phyloP scores from a whole-genome alignment of 2,113 vertebrate species.

The Takifugu bimaculatus region DNA sequence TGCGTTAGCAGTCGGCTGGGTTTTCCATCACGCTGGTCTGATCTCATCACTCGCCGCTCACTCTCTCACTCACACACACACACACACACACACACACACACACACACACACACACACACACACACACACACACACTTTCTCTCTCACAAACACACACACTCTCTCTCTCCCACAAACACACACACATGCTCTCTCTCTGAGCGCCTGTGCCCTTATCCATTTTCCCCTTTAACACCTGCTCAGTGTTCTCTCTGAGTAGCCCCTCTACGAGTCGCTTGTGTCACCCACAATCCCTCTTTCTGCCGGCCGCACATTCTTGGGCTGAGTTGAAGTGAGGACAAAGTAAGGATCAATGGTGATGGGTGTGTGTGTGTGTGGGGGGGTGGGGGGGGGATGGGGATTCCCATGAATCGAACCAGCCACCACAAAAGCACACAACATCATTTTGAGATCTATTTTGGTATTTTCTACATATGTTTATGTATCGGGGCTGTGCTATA shows the following conservation, averaged over 20 bases:
- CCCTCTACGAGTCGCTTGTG: slow-evolving; percentile 13
- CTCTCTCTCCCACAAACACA: slow-evolving; percentile 22
- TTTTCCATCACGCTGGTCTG: slow-evolving; percentile 68
- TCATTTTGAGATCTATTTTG: too few relatives aligned
- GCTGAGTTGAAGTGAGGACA: slow-evolving; percentile 15
- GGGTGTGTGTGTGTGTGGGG: background rate
- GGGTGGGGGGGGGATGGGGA: slow-evolving; percentile 4
- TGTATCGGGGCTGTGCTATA: background rate
- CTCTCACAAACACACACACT: background rate
- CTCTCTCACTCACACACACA: background rate
- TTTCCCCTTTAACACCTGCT: slow-evolving; percentile 37
- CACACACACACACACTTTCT: background rate
- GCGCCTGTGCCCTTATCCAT: background rate
- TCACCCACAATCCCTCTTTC: slow-evolving; percentile 17
- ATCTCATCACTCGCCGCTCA: slow-evolving; percentile 60
- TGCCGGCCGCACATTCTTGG: slow-evolving; percentile 6
- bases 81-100: slow-evolving; percentile 30
- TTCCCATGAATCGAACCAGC: slow-evolving; percentile 13
- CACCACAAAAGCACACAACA: too few relatives aligned
- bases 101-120: slow-evolving; percentile 19
- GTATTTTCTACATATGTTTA: too few relatives aligned
- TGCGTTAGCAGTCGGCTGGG: slow-evolving; percentile 71
- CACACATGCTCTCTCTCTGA: slow-evolving; percentile 22
- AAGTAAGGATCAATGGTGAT: slow-evolving; percentile 38
- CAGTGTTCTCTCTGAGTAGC: background rate